Base-by-base conservation (phyloP, 2,797 vertebrate genomes). In the Emys orbicularis region DNA sequence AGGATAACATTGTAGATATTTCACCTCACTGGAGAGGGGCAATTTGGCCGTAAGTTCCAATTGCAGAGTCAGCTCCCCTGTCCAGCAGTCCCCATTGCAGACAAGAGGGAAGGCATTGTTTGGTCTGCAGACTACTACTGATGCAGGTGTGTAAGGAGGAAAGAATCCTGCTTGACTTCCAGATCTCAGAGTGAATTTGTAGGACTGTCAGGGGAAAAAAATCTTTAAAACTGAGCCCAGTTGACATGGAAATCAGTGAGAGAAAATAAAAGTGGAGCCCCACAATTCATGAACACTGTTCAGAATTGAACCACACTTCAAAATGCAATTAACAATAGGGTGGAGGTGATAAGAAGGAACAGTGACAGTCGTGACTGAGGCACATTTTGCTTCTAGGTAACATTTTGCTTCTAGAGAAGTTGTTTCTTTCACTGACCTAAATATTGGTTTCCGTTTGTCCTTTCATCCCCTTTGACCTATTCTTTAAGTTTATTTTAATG, bases 401-500 rank as follows among this genome's bases (percentile, higher is more conserved):
- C 0, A 0, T 93, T 97, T 90, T 87, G 57, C 80, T 96, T 77
- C 91, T 90, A 81, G 92, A 80, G 89, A 65, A 57, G 59, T 56
- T 8, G 11, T 16, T 77, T 93, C 88, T 88, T 61, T 85, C 96
- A 56, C 87, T 93, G 92, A 94, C 91, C 88, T 81, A 79, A 0
- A 79, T 94, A 83, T n/a, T 81, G 89, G 83, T 44, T 79, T 95
- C 10, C 54, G 79, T 93, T 87, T 81, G 12, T 84, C 49, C 81
- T 74, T 49, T 86, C 88, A 82, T 96, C 59, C 84, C 89, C 86
- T 98, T 95, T 96, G 97, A 97, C 97, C 95, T 94, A 57, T 89
- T 93, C 96, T 49, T 95, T 95, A 96, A 96, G 77, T 97, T 97
- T 96, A 97, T 97, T 98, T 98, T 97, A 96, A 96, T 95, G 89